phyloP scores from a whole-genome alignment of 2,888 invertebrate genomes.

The Luffia ferchaultella region DNA sequence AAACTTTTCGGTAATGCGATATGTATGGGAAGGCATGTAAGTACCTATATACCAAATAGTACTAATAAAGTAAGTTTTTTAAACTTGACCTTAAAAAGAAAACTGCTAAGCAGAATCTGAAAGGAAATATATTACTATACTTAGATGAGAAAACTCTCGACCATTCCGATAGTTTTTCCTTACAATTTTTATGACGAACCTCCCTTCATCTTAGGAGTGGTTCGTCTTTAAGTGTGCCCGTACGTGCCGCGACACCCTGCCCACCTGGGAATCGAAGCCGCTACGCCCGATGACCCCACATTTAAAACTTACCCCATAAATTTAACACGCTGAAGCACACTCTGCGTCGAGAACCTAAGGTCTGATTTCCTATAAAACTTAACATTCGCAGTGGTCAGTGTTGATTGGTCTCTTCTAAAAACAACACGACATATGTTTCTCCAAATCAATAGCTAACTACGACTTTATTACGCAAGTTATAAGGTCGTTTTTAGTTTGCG shows the following conservation, averaged over 20 bases:
- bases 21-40: too few species aligned
- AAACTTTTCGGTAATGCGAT: too few species aligned
- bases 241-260: conserved; percentile 53
- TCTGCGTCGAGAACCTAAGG: conserved; percentile 16
- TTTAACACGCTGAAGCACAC: conserved; percentile 20
- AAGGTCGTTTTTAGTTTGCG: conserved; percentile 1
- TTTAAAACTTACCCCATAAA: conserved; percentile 21
- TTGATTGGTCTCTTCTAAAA: conserved; percentile 36
- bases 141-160: neutral
- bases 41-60: too few species aligned
- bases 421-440: conserved; percentile 25
- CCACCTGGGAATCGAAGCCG: conserved; percentile 66
- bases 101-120: too few species aligned
- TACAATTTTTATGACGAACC: conserved; percentile 63
- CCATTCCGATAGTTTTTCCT: neutral
- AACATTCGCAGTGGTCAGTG: conserved; percentile 35
- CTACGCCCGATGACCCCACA: conserved; percentile 56
- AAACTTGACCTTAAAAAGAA: too few species aligned
- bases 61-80: too few species aligned
- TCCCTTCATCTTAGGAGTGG: conserved; percentile 58
- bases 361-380: conserved; percentile 16
- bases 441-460: neutral
- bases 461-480: neutral
- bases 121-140: too few species aligned
- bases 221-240: conserved; percentile 56